Conservation (phyloP, 2,888 invertebrate genomes). For the Patella caerulea region DNA sequence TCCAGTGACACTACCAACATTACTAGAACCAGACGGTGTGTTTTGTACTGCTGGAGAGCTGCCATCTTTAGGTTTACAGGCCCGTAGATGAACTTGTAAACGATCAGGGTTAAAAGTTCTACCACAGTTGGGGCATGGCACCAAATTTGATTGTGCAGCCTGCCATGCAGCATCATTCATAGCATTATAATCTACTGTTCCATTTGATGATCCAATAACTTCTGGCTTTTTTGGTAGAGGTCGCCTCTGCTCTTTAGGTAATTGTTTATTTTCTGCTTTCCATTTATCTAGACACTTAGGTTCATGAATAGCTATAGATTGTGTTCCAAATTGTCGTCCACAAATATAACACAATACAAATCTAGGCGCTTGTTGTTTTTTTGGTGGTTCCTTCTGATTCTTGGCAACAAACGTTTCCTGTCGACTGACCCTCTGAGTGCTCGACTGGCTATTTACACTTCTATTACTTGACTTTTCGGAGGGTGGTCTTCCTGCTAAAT, state of each 20-base stretch:
- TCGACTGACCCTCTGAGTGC: conserved; percentile 18
- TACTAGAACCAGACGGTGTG: background rate
- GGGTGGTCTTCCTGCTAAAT: conserved; percentile 33
- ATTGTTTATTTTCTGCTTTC: conserved; percentile 76
- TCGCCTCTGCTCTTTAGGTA: conserved; percentile 75
- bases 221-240: conserved; percentile 77
- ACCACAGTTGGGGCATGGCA: conserved; percentile 77
- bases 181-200: conserved; percentile 42
- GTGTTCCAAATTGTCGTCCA: conserved; percentile 78
- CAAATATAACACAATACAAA: conserved; percentile 78
- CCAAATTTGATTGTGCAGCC: conserved; percentile 75
- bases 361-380: conserved; percentile 50
- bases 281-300: conserved; percentile 80
- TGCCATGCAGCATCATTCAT: conserved; percentile 76
- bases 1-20: conserved; percentile 2
- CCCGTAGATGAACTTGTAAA: conserved; percentile 76
- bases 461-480: conserved; percentile 5
- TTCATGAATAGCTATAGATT: conserved; percentile 79
- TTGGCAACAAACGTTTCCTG: conserved; percentile 40
- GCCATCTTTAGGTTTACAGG: conserved; percentile 72
- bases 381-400: conserved; percentile 39
- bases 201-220: conserved; percentile 43
- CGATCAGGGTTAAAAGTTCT: conserved; percentile 80
- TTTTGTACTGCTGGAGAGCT: background rate
- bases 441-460: conserved; percentile 1